Percentiles rank a stretch among this genome's conserved stretches.
These are phyloP conservation scores for Gryllus bimaculatus DNA, from an alignment of 1,140 invertebrate species.

Conservation along the genomic window DNA sequence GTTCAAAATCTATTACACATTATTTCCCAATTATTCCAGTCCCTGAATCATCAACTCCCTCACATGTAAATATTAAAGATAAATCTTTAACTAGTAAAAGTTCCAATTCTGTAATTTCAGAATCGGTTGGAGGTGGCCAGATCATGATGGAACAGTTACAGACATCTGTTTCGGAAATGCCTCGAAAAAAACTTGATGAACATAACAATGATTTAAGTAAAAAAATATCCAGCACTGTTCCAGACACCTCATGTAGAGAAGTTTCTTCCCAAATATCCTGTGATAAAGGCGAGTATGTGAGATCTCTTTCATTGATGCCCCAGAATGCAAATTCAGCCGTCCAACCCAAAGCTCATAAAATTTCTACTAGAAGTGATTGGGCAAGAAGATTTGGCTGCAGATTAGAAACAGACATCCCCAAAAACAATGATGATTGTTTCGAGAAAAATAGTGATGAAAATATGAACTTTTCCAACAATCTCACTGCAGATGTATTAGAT, in stretches of 20 bases:
- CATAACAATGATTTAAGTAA: no score
- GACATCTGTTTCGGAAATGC: no score
- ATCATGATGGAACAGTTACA: background rate
- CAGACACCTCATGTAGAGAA: background rate
- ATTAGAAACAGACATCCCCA: background rate
- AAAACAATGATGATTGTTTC: background rate
- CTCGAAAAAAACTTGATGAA: no score
- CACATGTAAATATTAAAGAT: no score
- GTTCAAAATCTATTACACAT: no score
- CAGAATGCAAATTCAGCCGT: background rate
- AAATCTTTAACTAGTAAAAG: no score
- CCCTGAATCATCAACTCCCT: no score
- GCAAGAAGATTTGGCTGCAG: background rate
- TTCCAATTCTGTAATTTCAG: no score
- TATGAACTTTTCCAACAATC: background rate
- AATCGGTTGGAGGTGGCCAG: background rate
- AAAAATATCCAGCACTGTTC: no score
- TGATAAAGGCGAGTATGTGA: background rate
- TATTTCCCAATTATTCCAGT: no score
- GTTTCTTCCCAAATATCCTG: background rate
- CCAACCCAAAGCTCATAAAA: background rate
- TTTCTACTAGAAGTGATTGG: background rate
- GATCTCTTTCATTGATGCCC: background rate
- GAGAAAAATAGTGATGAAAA: background rate
- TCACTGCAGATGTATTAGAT: background rate